Percentiles rank a stretch among this genome's conserved stretches.
phyloP scores from a whole-genome alignment of 2,113 vertebrate genomes.

The Thinocorus orbignyianus region DNA sequence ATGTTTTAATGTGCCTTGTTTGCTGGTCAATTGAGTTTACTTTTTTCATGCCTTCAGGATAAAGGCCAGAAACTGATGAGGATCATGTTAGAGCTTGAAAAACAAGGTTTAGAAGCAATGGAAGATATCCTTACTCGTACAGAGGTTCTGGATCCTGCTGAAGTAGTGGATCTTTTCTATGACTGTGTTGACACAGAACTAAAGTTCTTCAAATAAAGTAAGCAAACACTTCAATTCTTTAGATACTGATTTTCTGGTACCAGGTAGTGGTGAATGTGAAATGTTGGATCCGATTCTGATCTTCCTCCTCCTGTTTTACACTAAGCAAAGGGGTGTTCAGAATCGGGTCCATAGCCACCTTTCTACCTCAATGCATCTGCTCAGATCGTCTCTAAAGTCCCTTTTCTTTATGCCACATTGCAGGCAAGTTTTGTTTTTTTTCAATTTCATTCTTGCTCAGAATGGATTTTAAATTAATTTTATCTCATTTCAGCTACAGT shows the following conservation, averaged over 20 bases:
- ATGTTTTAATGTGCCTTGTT: background rate
- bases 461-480: conserved; percentile 54
- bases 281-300: background rate
- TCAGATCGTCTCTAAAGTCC: background rate
- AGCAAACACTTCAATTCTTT: conserved; percentile 31
- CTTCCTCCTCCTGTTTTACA: background rate
- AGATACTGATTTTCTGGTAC: conserved; percentile 23
- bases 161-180: conserved; percentile 85
- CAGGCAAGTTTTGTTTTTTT: background rate
- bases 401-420: background rate
- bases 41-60: conserved; percentile 63
- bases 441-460: background rate
- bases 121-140: conserved; percentile 77
- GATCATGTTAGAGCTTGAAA: conserved; percentile 81
- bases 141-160: conserved; percentile 71
- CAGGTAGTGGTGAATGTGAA: background rate
- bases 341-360: background rate
- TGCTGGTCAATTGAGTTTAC: conserved; percentile 6
- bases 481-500: conserved; percentile 67
- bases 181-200: conserved; percentile 87
- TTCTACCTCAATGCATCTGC: background rate
- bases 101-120: conserved; percentile 84
- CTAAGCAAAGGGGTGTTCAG: background rate
- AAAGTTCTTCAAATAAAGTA: conserved; percentile 86
- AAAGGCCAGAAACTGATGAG: conserved; percentile 75